Conservation (phyloP, 1,140 invertebrate genomes). For the Drosophila arawakana region DNA sequence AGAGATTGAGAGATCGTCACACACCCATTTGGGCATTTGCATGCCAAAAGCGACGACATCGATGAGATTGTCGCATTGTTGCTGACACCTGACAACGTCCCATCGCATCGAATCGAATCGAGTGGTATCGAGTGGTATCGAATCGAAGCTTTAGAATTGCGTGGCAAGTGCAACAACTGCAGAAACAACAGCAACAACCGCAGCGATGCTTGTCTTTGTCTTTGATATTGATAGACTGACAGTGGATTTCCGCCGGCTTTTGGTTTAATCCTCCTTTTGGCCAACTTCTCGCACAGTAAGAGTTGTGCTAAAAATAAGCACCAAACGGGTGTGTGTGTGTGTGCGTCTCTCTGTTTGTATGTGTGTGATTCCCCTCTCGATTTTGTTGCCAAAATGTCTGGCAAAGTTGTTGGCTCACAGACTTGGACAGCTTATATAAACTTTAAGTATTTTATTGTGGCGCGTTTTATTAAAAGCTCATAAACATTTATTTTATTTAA, state of each 20-base stretch:
- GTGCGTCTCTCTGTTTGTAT: neutral
- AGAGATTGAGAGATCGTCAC: slow-evolving; percentile 62
- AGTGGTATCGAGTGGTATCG: neutral
- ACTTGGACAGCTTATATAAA: slow-evolving; percentile 71
- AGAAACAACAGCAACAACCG: slow-evolving; percentile 24
- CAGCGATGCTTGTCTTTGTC: slow-evolving; percentile 54
- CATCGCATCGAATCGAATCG: slow-evolving; percentile 11
- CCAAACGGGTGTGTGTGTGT: slow-evolving; percentile 16
- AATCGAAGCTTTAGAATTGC: slow-evolving; percentile 60
- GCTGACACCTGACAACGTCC: slow-evolving; percentile 64
- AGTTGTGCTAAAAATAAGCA: slow-evolving; percentile 41
- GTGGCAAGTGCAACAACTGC: slow-evolving; percentile 75
- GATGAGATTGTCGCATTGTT: slow-evolving; percentile 61
- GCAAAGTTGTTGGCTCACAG: slow-evolving; percentile 21
- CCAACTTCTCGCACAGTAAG: slow-evolving; percentile 41
- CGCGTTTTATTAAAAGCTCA: slow-evolving; percentile 82
- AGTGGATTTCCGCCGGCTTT: slow-evolving; percentile 71
- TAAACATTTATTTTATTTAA: slow-evolving; percentile 83
- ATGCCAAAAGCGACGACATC: slow-evolving; percentile 45
- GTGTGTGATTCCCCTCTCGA: slow-evolving; percentile 30
- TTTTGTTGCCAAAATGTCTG: slow-evolving; percentile 76
- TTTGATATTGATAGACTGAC: slow-evolving; percentile 76
- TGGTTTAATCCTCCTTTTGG: slow-evolving; percentile 22
- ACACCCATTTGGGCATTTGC: slow-evolving; percentile 63
- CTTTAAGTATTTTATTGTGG: slow-evolving; percentile 78